phyloP scores from a whole-genome alignment of 2,888 invertebrate genomes.

The Uloborus plumipes region DNA sequence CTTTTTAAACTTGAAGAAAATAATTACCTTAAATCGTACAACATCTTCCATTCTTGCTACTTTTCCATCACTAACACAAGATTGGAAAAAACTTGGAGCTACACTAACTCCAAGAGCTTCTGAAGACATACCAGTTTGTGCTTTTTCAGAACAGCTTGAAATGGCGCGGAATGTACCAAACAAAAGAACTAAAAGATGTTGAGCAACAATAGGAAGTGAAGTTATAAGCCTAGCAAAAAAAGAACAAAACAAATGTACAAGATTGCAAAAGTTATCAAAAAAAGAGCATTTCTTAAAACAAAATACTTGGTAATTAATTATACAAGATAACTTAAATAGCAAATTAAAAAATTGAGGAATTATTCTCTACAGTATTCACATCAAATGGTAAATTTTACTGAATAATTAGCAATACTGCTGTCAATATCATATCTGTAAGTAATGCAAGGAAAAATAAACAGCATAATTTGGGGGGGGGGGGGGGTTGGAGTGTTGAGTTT shows the following conservation, averaged over 20 bases:
- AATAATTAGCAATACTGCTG: too few relatives aligned
- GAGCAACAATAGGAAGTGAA: constrained; percentile 87
- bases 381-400: too few relatives aligned
- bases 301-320: too few relatives aligned
- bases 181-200: constrained; percentile 91
- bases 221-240: constrained; percentile 81
- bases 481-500: too few relatives aligned
- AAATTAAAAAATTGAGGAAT: too few relatives aligned
- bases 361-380: too few relatives aligned
- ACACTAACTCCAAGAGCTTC: constrained; percentile 95
- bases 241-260: constrained; percentile 5
- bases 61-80: constrained; percentile 94
- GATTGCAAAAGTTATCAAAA: too few relatives aligned
- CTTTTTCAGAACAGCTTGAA: constrained; percentile 90
- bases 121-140: constrained; percentile 93
- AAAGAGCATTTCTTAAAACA: too few relatives aligned
- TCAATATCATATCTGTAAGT: too few relatives aligned
- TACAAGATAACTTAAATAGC: too few relatives aligned
- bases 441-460: too few relatives aligned
- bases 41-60: constrained; percentile 97
- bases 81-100: constrained; percentile 95
- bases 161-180: constrained; percentile 98
- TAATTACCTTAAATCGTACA: constrained; percentile 87
- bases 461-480: too few relatives aligned
- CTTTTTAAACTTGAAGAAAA: neutral